Conservation (phyloP, 2,797 vertebrate species). For the Danio kyathit region DNA sequence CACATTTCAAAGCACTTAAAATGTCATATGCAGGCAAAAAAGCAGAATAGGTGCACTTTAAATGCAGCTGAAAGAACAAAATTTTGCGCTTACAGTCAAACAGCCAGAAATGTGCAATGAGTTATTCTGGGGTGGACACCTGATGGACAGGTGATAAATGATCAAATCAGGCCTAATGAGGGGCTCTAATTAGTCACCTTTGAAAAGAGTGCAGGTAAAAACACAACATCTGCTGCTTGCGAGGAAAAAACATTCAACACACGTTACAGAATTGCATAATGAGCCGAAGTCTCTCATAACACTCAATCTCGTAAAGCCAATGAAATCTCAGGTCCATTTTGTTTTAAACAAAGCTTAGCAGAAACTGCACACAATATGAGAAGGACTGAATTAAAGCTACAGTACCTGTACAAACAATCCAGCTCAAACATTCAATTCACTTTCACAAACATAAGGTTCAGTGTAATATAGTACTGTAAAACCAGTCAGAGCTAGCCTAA, state of each 20-base stretch:
- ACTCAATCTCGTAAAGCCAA: not conserved
- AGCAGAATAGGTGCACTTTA: too few species aligned
- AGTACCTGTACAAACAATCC: not conserved
- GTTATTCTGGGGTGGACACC: constrained; percentile 4
- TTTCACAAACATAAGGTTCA: not conserved
- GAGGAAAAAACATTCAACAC: not conserved
- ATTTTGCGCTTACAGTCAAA: not conserved
- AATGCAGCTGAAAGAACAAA: constrained; percentile 11
- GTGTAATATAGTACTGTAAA: not conserved
- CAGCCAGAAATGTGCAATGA: not conserved
- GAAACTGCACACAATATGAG: not conserved
- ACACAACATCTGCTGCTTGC: constrained; percentile 7
- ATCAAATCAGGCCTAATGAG: constrained; percentile 35
- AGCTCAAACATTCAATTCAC: not conserved
- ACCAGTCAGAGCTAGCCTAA: not conserved
- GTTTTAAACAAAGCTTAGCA: not conserved
- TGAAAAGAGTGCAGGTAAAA: constrained; percentile 34
- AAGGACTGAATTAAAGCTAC: not conserved
- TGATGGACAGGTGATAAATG: constrained; percentile 19
- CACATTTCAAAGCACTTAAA: too few species aligned
- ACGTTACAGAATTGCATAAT: constrained; percentile 15
- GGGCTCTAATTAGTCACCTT: constrained; percentile 29
- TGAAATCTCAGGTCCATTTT: not conserved
- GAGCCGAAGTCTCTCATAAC: constrained; percentile 1
- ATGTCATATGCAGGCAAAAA: too few species aligned